Conservation (phyloP, 2,797 vertebrate genomes). For the Tadarida brasiliensis region DNA sequence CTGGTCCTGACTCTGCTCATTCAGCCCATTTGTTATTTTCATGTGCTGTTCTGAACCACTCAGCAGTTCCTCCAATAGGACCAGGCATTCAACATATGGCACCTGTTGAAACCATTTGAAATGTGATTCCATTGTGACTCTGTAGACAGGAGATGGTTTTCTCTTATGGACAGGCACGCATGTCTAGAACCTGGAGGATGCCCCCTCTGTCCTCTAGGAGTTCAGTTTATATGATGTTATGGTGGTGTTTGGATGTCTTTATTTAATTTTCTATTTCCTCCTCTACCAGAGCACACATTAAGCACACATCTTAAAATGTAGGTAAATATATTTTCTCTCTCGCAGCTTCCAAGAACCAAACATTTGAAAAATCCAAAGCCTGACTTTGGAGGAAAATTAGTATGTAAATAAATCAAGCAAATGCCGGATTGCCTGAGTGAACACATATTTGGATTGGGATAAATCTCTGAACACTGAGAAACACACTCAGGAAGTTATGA, state of each 20-base stretch:
- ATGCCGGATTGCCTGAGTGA: background rate
- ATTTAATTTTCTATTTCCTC: background rate
- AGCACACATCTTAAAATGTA: background rate
- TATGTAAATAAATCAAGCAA: background rate
- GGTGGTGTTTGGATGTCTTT: background rate
- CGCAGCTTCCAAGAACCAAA: conserved; percentile 47
- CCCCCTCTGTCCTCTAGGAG: background rate
- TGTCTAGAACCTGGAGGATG: background rate
- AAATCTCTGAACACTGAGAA: background rate
- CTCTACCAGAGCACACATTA: background rate
- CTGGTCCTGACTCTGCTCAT: background rate
- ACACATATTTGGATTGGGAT: background rate
- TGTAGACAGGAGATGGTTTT: background rate
- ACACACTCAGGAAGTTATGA: background rate
- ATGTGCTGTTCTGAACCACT: background rate
- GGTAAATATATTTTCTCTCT: background rate
- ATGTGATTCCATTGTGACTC: background rate
- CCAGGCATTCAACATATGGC: background rate
- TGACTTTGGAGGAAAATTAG: background rate
- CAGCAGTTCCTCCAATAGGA: background rate
- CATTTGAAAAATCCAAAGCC: conserved; percentile 30
- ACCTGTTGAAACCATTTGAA: conserved; percentile 28
- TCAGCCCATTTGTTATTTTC: background rate
- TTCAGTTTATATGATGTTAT: background rate
- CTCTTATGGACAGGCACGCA: background rate